Conservation (phyloP, 2,888 invertebrate species). For the Mesodorylaimus sp. region DNA sequence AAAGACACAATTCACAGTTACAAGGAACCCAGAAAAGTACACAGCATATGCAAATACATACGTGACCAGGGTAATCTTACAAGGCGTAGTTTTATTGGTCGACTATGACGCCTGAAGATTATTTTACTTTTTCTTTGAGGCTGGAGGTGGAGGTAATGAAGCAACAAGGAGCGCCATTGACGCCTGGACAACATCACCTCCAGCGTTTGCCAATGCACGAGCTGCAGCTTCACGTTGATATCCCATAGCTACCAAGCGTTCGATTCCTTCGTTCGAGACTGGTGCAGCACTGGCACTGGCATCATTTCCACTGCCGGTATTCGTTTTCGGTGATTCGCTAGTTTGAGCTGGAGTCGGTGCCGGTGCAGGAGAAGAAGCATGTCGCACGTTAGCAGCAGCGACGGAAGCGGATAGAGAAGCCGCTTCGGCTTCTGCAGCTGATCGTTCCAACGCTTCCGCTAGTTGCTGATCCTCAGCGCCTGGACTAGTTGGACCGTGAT, state of each 20-base stretch:
- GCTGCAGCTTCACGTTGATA: slow-evolving; percentile 1
- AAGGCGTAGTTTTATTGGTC: too few species aligned
- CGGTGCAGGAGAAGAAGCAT: not conserved
- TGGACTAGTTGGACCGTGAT: slow-evolving; percentile 8
- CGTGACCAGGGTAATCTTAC: too few species aligned
- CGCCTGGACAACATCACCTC: slow-evolving; percentile 7
- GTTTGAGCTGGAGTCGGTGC: too few species aligned
- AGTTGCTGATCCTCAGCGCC: slow-evolving; percentile 25
- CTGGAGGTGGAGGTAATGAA: not conserved
- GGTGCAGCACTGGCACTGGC: not conserved
- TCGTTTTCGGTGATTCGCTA: not conserved
- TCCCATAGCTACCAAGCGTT: slow-evolving; percentile 6
- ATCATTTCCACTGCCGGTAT: not conserved
- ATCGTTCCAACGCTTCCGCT: slow-evolving; percentile 26
- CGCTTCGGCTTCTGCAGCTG: slow-evolving; percentile 13
- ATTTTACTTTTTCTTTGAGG: not conserved
- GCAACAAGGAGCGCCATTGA: not conserved
- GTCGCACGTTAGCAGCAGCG: not conserved
- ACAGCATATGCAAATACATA: too few species aligned
- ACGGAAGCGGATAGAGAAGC: not conserved
- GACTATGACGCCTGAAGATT: too few species aligned
- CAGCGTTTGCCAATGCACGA: slow-evolving; percentile 1
- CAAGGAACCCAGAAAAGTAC: too few species aligned
- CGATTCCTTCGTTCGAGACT: not conserved
- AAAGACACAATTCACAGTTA: too few species aligned